Evolutionary conservation across 1,140 invertebrate species (phyloP), one percentile per base, ranked within the genome.

Genomic region (Vanessa tameamea): DNA sequence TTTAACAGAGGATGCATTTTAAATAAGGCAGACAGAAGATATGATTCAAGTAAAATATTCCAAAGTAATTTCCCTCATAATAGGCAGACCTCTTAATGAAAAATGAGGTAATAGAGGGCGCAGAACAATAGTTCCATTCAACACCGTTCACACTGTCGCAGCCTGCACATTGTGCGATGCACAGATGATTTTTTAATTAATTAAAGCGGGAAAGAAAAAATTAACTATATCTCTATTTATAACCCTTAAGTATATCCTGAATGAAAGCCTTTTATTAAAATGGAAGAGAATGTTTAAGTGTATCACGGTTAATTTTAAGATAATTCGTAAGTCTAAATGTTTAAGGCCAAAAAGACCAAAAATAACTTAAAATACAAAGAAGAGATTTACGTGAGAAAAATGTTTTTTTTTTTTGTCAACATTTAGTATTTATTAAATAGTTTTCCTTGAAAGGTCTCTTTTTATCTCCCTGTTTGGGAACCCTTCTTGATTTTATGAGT

Each of bases 101-200:
- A 75, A 75, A 75, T 70, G 53, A 75, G 67, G 73, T 70, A 75
- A 75, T 69, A 69, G 72, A 68, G 67, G 72, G 73, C 67, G 61
- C 47, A 20, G 61, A 55, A 75, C 73, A 75, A 75, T 75, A 26
- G 67, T 26, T 47, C 48, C 43, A 74, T 64, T 69, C 66, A 55
- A 48, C 67, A 59, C 12, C 23, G 50, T 68, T 68, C 72, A 53
- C 72, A 57, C 61, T 70, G 67, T 64, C 72, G 59, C 69, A 47
- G 59, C 15, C 26, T 51, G 37, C 7, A 23, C 61, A 69, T 69
- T 69, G 66, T 69, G 66, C 50, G 69, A 65, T 53, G 61, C 47
- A 59, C 71, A 59, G 55, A 72, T 67, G 63, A 64, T 15, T 48
- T 67, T 63, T 73, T 73, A 68, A 73, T 73, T 73, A 50, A 73